Conservation (phyloP, 2,888 invertebrate genomes). For the Oxyteleia sp. region DNA sequence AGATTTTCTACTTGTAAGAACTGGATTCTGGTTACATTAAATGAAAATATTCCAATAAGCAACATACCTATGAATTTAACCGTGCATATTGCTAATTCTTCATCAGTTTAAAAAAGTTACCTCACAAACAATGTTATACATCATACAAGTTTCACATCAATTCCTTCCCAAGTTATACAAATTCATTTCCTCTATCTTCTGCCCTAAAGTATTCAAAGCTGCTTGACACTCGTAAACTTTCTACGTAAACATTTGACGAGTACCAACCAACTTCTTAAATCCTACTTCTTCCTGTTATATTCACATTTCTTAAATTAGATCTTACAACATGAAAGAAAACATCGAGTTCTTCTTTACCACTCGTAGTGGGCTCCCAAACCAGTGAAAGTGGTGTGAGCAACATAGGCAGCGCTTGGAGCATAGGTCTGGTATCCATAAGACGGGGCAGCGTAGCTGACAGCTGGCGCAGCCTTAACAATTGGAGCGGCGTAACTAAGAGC, state of each 20-base stretch:
- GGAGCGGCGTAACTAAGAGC: slow-evolving; percentile 81
- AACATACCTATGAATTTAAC: too few species aligned
- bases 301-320: background rate
- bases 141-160: too few species aligned
- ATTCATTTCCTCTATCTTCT: too few species aligned
- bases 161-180: too few species aligned
- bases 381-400: slow-evolving; percentile 87
- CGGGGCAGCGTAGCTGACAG: slow-evolving; percentile 61
- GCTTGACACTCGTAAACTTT: too few species aligned
- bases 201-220: too few species aligned
- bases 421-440: slow-evolving; percentile 63
- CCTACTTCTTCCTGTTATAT: background rate
- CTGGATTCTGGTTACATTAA: too few species aligned
- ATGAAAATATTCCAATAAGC: too few species aligned
- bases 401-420: slow-evolving; percentile 59
- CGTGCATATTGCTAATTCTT: too few species aligned
- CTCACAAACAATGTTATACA: too few species aligned
- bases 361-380: slow-evolving; percentile 90
- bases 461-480: slow-evolving; percentile 73
- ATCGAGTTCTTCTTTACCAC: slow-evolving; percentile 8
- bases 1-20: too few species aligned
- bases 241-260: background rate
- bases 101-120: too few species aligned
- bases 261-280: background rate
- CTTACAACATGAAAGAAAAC: background rate